Percentiles rank a stretch among this genome's conserved stretches.
These are phyloP conservation scores for Callospermophilus lateralis DNA, from an alignment of 2,113 vertebrate genomes.

Conservation along the genomic window DNA sequence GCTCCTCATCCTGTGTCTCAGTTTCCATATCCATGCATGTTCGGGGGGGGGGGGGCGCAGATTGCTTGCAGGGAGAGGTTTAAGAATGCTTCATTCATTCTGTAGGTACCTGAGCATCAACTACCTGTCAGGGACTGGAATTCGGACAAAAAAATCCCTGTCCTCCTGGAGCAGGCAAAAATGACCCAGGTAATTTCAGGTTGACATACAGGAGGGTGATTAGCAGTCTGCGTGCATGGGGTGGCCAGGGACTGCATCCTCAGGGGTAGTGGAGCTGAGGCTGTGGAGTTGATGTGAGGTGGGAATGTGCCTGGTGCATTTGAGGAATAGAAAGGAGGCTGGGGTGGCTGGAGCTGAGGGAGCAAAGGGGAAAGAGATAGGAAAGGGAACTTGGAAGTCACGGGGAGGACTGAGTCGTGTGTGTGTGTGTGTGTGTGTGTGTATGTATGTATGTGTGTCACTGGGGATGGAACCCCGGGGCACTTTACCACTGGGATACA, in stretches of 20 bases:
- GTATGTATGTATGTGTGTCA: too few relatives aligned
- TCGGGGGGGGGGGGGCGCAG: too few relatives aligned
- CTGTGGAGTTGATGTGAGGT: too few relatives aligned
- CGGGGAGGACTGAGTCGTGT: neutral
- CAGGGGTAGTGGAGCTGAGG: neutral
- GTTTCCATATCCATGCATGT: neutral
- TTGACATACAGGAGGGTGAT: neutral
- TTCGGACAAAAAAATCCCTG: neutral
- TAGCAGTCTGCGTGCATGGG: neutral
- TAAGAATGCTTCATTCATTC: neutral
- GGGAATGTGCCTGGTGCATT: neutral
- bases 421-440: too few relatives aligned
- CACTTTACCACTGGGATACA: too few relatives aligned
- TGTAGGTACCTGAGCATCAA: neutral
- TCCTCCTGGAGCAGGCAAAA: neutral
- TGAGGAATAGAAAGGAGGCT: neutral
- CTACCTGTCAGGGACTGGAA: neutral
- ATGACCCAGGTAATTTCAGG: slow-evolving; percentile 33
- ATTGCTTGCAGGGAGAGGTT: neutral
- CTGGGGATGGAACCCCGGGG: too few relatives aligned
- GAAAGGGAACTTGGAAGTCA: neutral
- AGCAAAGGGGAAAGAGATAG: neutral
- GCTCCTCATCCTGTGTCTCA: neutral
- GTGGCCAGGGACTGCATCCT: neutral
- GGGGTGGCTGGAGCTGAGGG: neutral